Evolutionary conservation across 2,888 invertebrate genomes (phyloP).

Genomic region (Pterobdella sp.): DNA sequence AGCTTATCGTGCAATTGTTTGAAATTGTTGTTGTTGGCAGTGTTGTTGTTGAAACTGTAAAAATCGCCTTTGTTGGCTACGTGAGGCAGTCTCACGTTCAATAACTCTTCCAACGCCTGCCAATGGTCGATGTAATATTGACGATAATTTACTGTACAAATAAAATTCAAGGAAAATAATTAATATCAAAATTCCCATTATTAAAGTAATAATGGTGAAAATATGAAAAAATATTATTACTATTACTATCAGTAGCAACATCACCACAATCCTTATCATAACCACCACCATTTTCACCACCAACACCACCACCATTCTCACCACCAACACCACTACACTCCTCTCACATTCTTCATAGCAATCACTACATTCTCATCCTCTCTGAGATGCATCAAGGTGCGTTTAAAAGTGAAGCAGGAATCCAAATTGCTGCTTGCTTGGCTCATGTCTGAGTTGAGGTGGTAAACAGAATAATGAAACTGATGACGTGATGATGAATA

Average conservation of each 20-base stretch:
- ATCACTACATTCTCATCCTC: constrained; percentile 13
- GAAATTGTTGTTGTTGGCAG: background rate
- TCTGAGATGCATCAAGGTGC: constrained; percentile 1
- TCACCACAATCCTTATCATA: background rate
- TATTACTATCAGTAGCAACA: background rate
- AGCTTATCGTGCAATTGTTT: constrained; percentile 8
- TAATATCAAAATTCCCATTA: background rate
- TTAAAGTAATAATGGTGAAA: background rate
- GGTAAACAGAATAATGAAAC: background rate
- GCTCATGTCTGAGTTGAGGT: background rate
- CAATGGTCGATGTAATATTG: background rate
- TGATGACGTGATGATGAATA: background rate
- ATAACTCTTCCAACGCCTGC: constrained; percentile 5
- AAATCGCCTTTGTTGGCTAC: background rate
- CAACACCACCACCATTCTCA: background rate
- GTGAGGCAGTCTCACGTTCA: constrained; percentile 13
- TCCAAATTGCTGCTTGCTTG: background rate
- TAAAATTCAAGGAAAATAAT: too few species aligned
- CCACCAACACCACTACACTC: background rate
- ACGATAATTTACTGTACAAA: background rate
- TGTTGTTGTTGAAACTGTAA: constrained; percentile 8
- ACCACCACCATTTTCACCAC: background rate
- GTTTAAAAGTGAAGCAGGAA: constrained; percentile 19
- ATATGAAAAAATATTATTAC: too few species aligned
- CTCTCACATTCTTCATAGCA: constrained; percentile 5